A percentile compares a stretch with the other conserved stretches of the same genome.
phyloP scores from a whole-genome alignment of 2,888 invertebrate genomes.

The Leucozona laternaria region DNA sequence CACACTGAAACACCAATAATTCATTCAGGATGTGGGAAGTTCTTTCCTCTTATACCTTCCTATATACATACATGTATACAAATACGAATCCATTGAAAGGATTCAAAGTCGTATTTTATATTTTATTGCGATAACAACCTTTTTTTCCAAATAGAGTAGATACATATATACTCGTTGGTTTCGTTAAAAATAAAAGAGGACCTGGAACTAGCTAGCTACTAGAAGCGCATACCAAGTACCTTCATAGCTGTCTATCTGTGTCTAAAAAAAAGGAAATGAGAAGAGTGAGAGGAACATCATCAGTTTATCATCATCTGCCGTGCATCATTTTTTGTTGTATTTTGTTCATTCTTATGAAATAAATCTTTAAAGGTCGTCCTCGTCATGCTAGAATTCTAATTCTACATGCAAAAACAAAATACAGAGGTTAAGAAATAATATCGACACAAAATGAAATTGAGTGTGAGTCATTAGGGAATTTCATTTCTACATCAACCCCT shows the following conservation, averaged over 20 bases:
- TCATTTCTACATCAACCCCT: neutral
- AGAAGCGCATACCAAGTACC: constrained; percentile 40
- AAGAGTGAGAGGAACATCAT: neutral
- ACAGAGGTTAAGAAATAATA: constrained; percentile 31
- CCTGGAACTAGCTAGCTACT: constrained; percentile 10
- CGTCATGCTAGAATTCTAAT: neutral
- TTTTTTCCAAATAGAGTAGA: constrained; percentile 23
- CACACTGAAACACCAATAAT: constrained; percentile 64
- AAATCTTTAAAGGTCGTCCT: constrained; percentile 32
- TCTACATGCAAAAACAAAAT: constrained; percentile 12
- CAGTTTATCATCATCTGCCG: constrained; percentile 22
- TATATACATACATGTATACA: neutral
- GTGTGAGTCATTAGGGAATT: constrained; percentile 37
- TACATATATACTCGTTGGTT: neutral
- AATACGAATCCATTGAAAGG: constrained; percentile 53
- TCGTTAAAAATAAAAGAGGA: neutral
- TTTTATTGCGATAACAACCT: constrained; percentile 72
- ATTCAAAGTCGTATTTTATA: constrained; percentile 73
- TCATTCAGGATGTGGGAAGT: constrained; percentile 59
- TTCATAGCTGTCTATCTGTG: neutral
- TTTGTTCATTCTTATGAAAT: constrained; percentile 51
- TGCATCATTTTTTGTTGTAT: constrained; percentile 35
- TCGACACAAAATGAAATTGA: constrained; percentile 42
- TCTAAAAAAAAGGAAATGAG: neutral
- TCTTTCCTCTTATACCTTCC: neutral